These are phyloP conservation scores for Chrysogorgia sp. DNA, from an alignment of 92 coral and sea anemone genomes.

Conservation along the genomic window DNA sequence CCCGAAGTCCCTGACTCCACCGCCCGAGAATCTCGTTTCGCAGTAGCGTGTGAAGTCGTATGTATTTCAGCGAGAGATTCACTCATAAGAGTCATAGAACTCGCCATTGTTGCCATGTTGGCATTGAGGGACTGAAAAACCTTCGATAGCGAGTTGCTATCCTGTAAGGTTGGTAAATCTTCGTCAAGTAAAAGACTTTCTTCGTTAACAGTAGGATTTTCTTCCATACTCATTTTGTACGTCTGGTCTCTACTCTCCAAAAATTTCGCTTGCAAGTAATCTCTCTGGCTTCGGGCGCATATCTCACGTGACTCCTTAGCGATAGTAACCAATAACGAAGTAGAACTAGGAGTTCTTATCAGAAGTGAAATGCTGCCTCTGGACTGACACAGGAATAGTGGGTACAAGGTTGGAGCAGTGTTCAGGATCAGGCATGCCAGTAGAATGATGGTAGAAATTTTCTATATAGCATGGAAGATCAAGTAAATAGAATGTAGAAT, in stretches of 20 bases:
- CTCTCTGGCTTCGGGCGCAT: too few species aligned
- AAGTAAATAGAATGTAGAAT: too few species aligned
- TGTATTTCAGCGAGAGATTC: conserved; percentile 17
- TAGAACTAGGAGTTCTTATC: too few species aligned
- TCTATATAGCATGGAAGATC: too few species aligned
- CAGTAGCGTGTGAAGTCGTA: conserved; percentile 14
- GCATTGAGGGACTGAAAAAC: not conserved
- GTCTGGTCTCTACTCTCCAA: not conserved
- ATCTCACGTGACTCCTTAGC: too few species aligned
- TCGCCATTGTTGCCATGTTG: conserved; percentile 32
- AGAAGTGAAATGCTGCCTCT: too few species aligned
- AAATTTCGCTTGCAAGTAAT: conserved; percentile 29
- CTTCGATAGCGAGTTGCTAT: conserved; percentile 18
- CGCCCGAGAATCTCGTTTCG: conserved; percentile 34
- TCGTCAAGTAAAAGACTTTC: not conserved
- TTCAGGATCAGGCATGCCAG: too few species aligned
- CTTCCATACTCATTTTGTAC: not conserved
- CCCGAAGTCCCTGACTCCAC: conserved; percentile 19
- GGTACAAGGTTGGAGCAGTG: too few species aligned
- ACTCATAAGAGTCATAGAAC: conserved; percentile 29
- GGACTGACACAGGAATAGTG: too few species aligned
- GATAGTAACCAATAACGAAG: too few species aligned
- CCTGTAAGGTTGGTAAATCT: conserved; percentile 9
- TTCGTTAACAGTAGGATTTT: not conserved
- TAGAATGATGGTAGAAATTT: too few species aligned